Conservation (phyloP, 2,888 invertebrate species). For the Mimas tiliae region DNA sequence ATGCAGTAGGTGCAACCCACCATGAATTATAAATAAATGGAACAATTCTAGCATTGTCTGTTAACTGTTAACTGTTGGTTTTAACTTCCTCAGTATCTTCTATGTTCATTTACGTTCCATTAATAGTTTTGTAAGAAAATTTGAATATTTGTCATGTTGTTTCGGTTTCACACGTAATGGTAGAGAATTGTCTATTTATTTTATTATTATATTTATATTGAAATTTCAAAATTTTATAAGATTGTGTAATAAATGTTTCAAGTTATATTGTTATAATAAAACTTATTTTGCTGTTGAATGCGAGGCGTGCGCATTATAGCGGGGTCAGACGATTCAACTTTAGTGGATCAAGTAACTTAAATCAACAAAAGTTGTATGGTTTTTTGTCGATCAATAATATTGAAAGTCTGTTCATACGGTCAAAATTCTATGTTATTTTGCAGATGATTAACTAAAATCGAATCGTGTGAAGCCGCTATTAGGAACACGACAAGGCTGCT, state of each 20-base stretch:
- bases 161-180: slow-evolving; percentile 29
- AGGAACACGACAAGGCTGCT: slow-evolving; percentile 31
- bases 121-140: slow-evolving; percentile 13
- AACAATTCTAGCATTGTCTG: slow-evolving; percentile 20
- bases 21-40: not conserved
- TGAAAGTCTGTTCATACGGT: too few species aligned
- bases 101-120: slow-evolving; percentile 23
- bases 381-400: too few species aligned
- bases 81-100: slow-evolving; percentile 23
- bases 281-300: slow-evolving; percentile 24
- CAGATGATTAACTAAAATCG: too few species aligned
- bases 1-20: not conserved
- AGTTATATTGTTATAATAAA: slow-evolving; percentile 28
- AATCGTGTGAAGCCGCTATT: not conserved
- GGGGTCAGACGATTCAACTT: too few species aligned
- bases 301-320: not conserved
- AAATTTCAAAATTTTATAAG: slow-evolving; percentile 22
- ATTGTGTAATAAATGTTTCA: slow-evolving; percentile 23
- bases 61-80: slow-evolving; percentile 16
- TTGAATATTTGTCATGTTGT: slow-evolving; percentile 30
- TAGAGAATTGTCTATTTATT: slow-evolving; percentile 25
- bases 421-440: too few species aligned
- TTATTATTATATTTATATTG: slow-evolving; percentile 33
- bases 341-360: too few species aligned
- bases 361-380: too few species aligned